Evolutionary conservation across 30 jellyfish, hydroid and myxozoan genomes (phyloP).

Genomic region (Nemopilema nomurai): DNA sequence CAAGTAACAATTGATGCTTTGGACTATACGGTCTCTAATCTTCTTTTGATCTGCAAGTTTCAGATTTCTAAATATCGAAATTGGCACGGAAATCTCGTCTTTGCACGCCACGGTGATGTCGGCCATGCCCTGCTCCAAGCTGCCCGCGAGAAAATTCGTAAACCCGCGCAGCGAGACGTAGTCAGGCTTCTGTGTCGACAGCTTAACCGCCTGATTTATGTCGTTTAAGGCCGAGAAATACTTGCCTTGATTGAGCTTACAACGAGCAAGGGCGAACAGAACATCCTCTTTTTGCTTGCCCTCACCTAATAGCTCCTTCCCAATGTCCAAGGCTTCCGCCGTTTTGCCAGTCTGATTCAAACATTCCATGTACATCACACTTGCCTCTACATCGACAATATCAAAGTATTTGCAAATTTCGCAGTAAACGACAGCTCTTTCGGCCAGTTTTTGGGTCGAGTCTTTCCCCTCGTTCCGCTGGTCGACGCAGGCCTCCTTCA

Average conservation of each 20-base stretch:
- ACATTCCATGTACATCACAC: conserved; percentile 33
- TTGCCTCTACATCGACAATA: conserved; percentile 9
- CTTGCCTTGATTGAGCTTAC: conserved; percentile 34
- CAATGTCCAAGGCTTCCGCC: conserved; percentile 36
- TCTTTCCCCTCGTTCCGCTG: conserved; percentile 2
- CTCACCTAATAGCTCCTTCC: conserved; percentile 16
- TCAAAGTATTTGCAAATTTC: conserved; percentile 30
- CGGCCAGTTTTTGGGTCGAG: not conserved
- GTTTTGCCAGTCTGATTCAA: conserved; percentile 21
- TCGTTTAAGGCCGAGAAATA: conserved; percentile 38
- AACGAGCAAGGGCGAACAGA: conserved; percentile 14
- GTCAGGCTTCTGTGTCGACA: conserved; percentile 15
- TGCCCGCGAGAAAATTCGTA: conserved; percentile 47
- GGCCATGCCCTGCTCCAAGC: conserved; percentile 29
- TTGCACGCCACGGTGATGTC: conserved; percentile 59
- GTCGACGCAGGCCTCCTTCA: conserved; percentile 12
- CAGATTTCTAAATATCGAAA: conserved; percentile 34
- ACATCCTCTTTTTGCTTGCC: conserved; percentile 18
- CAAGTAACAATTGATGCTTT: conserved; percentile 19
- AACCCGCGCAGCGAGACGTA: conserved; percentile 51
- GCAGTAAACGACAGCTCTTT: conserved; percentile 50
- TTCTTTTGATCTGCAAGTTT: conserved; percentile 58
- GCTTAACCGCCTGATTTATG: conserved; percentile 12
- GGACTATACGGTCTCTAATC: conserved; percentile 32
- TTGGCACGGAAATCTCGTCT: conserved; percentile 27